Evolutionary conservation across 2,888 invertebrate genomes (phyloP), one percentile per base, ranked within the genome.

Genomic region (Eupithecia insigniata): DNA sequence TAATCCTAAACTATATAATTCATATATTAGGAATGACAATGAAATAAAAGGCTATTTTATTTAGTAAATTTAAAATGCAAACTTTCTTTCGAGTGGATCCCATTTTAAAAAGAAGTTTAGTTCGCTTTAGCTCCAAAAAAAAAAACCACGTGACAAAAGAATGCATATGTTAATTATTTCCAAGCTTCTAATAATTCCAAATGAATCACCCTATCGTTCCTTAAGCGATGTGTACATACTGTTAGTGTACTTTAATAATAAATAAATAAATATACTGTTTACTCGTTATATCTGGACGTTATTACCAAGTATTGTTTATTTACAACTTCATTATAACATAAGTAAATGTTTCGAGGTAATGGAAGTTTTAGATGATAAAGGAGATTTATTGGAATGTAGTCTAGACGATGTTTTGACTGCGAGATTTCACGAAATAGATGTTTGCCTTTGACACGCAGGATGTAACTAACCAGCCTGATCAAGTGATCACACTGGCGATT

Each of bases 271-370:
- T n/a, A n/a, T n/a, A n/a, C 34, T 69, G 73, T 77, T 78, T 79
- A 73, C 81, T 73, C 73, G 76, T 14, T 43, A 70, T 60, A 32
- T 55, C 68, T 60, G 60, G 66, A 62, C 69, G 73, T 78, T 70
- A 77, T 78, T 75, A 75, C 69, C 32, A 66, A 72, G 60, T 70
- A 43, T 30, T 78, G 70, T 78, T 78, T 78, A 74, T 71, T 67
- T 28, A 28, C 39, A 64, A 58, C 30, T 51, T 73, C 28, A 58
- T 61, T 60, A 61, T 70, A 66, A 60, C 22, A 32, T 34, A 62
- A 61, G 60, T 62, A 62, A 62, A 62, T 34, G 62, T 60, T 60
- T 60, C 60, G 6, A 62, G 62, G 18, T 28, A 6, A 3, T 60
- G 60, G 60, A 30, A 30, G 62, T n/a, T 62, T 62, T 62, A 62